Evolutionary conservation across 1,140 invertebrate genomes (phyloP), one percentile per base, ranked within the genome.

Genomic region (Anadara kagoshimensis): DNA sequence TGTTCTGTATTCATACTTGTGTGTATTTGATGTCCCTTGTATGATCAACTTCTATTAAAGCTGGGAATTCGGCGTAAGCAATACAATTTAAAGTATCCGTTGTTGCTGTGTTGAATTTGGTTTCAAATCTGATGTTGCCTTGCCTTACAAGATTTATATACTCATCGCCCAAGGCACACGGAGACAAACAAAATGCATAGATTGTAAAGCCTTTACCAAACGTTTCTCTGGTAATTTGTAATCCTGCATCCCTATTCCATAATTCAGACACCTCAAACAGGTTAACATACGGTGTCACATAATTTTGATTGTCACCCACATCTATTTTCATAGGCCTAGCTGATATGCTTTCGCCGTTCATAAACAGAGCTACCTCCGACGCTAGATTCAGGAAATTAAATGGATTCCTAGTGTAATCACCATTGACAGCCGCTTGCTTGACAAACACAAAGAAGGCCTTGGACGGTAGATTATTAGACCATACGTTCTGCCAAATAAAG

Each of bases 101-200:
- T 45, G 56, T 61, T 22, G 18, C 36, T 8, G 61, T 59, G 11
- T 41, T 45, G 24, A 73, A 73, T 41, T 67, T 73, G 24, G 67
- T 53, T 61, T 73, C 57, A 12, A 73, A 51, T 73, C 71, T 73
- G 45, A 68, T 49, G 36, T 53, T 72, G 7, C 26, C 61, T 20
- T 65, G 69, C 14, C 44, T 29, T 14, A 71, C 51, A 5, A 63
- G 51, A 26, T 71, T 71, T 64, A 71, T 63, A 63, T 63, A 71
- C 29, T 71, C 69, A 16, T 54, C 54, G 24, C 26, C 53, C 0
- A 73, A 20, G 47, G 43, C 51, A 24, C n/a, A 26, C 5, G 56
- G 71, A 43, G 54, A 47, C 16, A 73, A 8, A 20, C 18, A 49
- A 62, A 73, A 73, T n/a, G 64, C 71, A 61, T 68, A 73, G n/a